phyloP scores from a whole-genome alignment of 2,888 invertebrate genomes.

The Fabriciana adippe region DNA sequence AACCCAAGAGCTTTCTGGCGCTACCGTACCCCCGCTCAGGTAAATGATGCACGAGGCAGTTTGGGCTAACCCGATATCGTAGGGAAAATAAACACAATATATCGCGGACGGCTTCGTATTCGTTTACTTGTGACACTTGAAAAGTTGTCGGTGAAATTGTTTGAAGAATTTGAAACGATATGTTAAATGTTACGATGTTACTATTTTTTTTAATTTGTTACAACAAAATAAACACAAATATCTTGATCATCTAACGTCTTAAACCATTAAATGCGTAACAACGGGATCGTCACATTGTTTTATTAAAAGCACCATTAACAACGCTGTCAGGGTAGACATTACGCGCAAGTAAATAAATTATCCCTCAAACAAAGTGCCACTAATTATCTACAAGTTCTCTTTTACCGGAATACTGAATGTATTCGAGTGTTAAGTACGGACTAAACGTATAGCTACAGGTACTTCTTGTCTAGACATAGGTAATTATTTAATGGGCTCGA shows the following conservation, averaged over 20 bases:
- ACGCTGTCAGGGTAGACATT: slow-evolving; percentile 62
- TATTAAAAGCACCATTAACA: slow-evolving; percentile 62
- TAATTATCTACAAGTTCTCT: slow-evolving; percentile 66
- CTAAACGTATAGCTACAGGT: slow-evolving; percentile 25
- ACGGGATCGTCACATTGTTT: slow-evolving; percentile 52
- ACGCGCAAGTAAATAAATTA: slow-evolving; percentile 71
- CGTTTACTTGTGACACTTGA: too few relatives aligned
- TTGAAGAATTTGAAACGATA: too few relatives aligned
- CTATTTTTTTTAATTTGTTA: background rate
- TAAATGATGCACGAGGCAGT: slow-evolving; percentile 81
- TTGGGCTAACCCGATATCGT: slow-evolving; percentile 47
- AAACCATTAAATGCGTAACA: slow-evolving; percentile 31
- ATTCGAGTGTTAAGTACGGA: slow-evolving; percentile 48
- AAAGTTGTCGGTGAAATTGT: background rate
- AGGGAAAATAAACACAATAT: background rate
- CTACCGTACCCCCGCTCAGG: slow-evolving; percentile 75
- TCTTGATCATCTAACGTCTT: slow-evolving; percentile 6
- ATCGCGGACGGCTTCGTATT: background rate
- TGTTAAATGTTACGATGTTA: background rate
- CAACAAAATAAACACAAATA: background rate
- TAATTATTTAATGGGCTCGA: slow-evolving; percentile 47
- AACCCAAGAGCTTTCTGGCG: slow-evolving; percentile 80
- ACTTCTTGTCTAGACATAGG: slow-evolving; percentile 31
- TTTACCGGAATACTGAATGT: slow-evolving; percentile 53
- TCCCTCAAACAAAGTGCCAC: slow-evolving; percentile 60